Evolutionary conservation across 2,113 vertebrate genomes (phyloP).

Genomic region (Puffinus mauretanicus): DNA sequence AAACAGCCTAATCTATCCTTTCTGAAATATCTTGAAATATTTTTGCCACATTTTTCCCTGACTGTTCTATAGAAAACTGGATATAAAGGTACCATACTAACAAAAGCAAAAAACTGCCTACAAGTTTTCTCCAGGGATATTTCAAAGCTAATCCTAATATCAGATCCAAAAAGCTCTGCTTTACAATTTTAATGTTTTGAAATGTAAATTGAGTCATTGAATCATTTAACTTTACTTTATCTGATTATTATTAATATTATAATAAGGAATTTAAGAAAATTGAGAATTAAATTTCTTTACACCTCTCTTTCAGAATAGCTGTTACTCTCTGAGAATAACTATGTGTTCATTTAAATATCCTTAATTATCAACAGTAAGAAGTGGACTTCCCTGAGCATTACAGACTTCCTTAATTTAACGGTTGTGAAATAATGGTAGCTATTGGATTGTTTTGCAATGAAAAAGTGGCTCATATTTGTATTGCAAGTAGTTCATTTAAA

Average conservation of each 20-base stretch:
- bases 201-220: slow-evolving; percentile 62
- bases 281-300: slow-evolving; percentile 40
- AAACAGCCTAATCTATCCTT: slow-evolving; percentile 15
- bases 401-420: neutral
- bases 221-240: slow-evolving; percentile 55
- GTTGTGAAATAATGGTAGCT: neutral
- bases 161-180: slow-evolving; percentile 7
- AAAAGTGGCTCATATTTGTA: neutral
- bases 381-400: neutral
- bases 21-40: slow-evolving; percentile 55
- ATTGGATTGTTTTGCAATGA: neutral
- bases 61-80: neutral
- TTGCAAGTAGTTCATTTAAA: neutral
- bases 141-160: slow-evolving; percentile 59
- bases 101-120: neutral
- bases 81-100: neutral
- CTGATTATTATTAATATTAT: slow-evolving; percentile 45
- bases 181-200: slow-evolving; percentile 46
- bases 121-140: neutral
- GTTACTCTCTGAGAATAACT: neutral
- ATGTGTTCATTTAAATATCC: slow-evolving; percentile 11
- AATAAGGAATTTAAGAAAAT: slow-evolving; percentile 33
- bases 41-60: neutral
- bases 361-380: slow-evolving; percentile 15
- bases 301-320: neutral